Base-by-base conservation (phyloP, 2,113 vertebrate species). In the Euleptes europaea region DNA sequence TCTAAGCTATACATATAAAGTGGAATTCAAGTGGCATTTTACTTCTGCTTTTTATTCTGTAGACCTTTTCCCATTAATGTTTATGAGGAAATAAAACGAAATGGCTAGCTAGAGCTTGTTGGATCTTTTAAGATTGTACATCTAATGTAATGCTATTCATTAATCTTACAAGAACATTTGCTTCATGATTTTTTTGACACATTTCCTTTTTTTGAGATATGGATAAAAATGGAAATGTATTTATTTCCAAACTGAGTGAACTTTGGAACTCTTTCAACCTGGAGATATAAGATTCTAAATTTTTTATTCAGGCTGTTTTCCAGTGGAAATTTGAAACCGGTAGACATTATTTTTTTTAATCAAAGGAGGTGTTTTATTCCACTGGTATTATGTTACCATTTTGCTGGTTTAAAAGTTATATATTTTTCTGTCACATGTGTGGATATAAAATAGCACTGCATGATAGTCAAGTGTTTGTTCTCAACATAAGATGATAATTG, bases 11-110 rank as follows among this genome's bases (percentile, higher is more conserved):
- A 63, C 51, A 63, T n/a, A 35, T 63, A 85, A 40, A 70, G 69
- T 38, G 33, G 4, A 63, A 78, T 51, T 78, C 54, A 83, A 63
- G 54, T 86, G 88, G 83, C 84, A 83, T 92, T 93, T 93, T 77
- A 63, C 72, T 86, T 87, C 71, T 63, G 4, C 38, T 49, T 42
- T 72, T 84, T 88, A 83, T 89, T 87, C 74, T 49, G 33, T 51
- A 87, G 70, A 44, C 84, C 87, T 90, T 82, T 44, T 74, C 51
- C 89, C 81, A 88, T 91, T 90, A 90, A 84, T 80, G 89, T 93
- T 94, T 93, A 94, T 84, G 89, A 93, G 87, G 85, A 88, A 89
- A 93, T 92, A 90, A 93, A 88, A 86, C 44, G 47, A 85, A 87
- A 92, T 91, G 69, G 83, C 89, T 90, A 91, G 88, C 88, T 63